These are phyloP conservation scores for Bombus affinis DNA, from an alignment of 1,140 invertebrate genomes.

Conservation along the genomic window DNA sequence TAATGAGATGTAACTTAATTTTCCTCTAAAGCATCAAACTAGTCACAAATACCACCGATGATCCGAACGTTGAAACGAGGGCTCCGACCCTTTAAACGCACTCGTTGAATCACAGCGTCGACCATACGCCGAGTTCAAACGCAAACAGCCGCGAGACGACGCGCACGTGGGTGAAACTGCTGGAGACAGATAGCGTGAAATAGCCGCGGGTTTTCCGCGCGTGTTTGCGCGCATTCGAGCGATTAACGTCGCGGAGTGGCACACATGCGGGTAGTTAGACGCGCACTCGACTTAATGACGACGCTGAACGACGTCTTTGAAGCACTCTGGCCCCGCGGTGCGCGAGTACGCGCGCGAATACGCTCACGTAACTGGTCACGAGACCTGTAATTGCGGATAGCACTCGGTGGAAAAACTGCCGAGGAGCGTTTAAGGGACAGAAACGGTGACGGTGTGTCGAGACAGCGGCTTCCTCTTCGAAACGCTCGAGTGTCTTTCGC, in stretches of 20 bases:
- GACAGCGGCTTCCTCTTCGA: neutral
- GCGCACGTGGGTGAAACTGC: neutral
- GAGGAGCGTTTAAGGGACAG: constrained; percentile 42
- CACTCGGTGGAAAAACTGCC: constrained; percentile 34
- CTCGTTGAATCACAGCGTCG: neutral
- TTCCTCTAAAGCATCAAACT: neutral
- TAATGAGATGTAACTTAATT: no score
- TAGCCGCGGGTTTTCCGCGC: constrained; percentile 19
- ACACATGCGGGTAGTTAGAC: constrained; percentile 23
- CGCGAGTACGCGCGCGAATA: neutral
- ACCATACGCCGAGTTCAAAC: neutral
- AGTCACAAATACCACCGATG: neutral
- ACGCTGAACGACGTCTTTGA: constrained; percentile 43
- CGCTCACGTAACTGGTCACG: constrained; percentile 26
- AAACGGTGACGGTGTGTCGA: neutral
- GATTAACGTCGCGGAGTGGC: constrained; percentile 21
- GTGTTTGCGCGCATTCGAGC: constrained; percentile 32
- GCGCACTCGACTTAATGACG: constrained; percentile 48
- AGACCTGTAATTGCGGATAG: constrained; percentile 32
- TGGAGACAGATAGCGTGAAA: constrained; percentile 1
- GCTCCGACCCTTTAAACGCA: neutral
- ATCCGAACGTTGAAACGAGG: neutral
- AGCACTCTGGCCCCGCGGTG: neutral
- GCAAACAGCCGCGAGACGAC: neutral
- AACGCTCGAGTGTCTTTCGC: constrained; percentile 22